These are phyloP conservation scores for Phaethon lepturus DNA, from an alignment of 2,113 vertebrate species.

Conservation along the genomic window DNA sequence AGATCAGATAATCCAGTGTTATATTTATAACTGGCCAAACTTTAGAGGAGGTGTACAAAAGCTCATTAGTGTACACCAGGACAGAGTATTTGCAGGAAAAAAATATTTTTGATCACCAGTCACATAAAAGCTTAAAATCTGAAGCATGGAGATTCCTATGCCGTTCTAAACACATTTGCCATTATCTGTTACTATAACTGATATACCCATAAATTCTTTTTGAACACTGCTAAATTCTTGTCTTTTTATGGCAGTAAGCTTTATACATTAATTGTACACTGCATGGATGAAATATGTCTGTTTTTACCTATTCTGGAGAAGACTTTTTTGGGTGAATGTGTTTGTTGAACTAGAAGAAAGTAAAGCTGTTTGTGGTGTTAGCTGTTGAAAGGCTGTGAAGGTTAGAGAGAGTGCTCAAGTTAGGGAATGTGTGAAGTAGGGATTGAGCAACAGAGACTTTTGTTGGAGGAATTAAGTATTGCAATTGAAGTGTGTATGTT, in stretches of 20 bases:
- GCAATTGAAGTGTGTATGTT: background rate
- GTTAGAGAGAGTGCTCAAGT: background rate
- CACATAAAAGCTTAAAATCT: background rate
- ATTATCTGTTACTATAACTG: background rate
- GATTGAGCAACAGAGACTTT: background rate
- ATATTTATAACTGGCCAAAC: background rate
- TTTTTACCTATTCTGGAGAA: background rate
- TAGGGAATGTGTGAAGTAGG: background rate
- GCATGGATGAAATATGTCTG: background rate
- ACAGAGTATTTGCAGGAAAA: background rate
- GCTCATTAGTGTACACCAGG: background rate
- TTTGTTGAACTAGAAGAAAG: background rate
- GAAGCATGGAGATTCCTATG: background rate
- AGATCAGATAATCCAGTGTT: background rate
- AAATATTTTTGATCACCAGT: background rate
- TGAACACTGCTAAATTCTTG: background rate
- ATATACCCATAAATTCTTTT: background rate
- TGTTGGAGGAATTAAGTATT: background rate
- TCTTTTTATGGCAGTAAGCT: background rate
- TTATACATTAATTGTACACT: background rate
- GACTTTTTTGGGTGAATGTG: background rate
- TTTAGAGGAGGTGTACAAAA: background rate
- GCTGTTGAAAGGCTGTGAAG: background rate
- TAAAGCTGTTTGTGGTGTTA: background rate
- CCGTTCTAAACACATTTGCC: background rate